Conservation (phyloP, 2,797 vertebrate genomes). For the Enteromius mattozi region DNA sequence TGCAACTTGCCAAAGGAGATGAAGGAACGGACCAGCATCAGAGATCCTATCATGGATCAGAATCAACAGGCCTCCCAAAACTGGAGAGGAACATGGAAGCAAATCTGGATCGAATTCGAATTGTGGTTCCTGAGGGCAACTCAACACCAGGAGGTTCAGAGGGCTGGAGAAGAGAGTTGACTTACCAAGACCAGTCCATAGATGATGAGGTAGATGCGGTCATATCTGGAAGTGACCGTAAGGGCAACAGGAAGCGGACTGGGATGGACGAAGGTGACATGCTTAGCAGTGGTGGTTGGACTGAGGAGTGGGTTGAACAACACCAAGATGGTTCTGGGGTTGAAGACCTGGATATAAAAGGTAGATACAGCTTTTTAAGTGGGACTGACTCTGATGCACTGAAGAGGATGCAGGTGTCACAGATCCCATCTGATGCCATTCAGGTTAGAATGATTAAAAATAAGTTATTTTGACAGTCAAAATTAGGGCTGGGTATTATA, state of each 20-base stretch:
- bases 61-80: not conserved
- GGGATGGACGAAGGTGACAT: not conserved
- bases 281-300: conserved; percentile 21
- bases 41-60: not conserved
- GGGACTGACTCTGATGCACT: conserved; percentile 24
- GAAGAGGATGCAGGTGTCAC: conserved; percentile 13
- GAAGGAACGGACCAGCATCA: not conserved
- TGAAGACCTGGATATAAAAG: conserved; percentile 8
- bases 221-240: not conserved
- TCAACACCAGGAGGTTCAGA: not conserved
- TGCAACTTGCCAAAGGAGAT: not conserved
- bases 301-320: conserved; percentile 31
- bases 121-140: not conserved
- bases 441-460: conserved; percentile 55
- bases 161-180: conserved; percentile 3
- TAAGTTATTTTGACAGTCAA: not conserved
- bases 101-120: not conserved
- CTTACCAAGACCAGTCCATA: not conserved
- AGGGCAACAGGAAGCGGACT: not conserved
- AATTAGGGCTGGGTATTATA: not conserved
- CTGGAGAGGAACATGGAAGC: not conserved
- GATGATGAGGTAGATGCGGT: conserved; percentile 52
- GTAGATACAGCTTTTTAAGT: not conserved
- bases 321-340: conserved; percentile 2
- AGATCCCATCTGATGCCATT: not conserved